Evolutionary conservation across 1,140 invertebrate species (phyloP).

Genomic region (Penaeus vannamei): DNA sequence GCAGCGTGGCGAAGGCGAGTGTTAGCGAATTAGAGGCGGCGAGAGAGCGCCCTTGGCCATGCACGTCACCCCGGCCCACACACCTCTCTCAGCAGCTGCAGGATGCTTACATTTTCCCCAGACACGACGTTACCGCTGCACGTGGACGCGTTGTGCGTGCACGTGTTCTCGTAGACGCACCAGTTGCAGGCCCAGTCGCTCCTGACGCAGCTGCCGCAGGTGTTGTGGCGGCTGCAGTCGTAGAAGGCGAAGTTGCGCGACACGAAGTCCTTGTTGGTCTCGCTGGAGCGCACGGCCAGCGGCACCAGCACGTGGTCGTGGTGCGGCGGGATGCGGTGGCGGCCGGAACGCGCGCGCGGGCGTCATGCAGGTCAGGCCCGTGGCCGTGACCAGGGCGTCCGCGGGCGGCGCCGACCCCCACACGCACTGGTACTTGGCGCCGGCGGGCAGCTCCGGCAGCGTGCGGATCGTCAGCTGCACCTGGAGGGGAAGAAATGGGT

Average conservation of each 20-base stretch:
- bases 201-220: slow-evolving; percentile 88
- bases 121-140: slow-evolving; percentile 88
- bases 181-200: slow-evolving; percentile 94
- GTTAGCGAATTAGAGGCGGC: neutral
- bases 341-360: slow-evolving; percentile 81
- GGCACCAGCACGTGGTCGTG: slow-evolving; percentile 91
- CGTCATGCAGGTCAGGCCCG: slow-evolving; percentile 88
- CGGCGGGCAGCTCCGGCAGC: slow-evolving; percentile 87
- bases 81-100: slow-evolving; percentile 69
- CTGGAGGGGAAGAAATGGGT: slow-evolving; percentile 71
- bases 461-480: slow-evolving; percentile 90
- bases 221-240: slow-evolving; percentile 90
- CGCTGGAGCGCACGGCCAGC: slow-evolving; percentile 91
- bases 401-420: slow-evolving; percentile 84
- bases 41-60: neutral
- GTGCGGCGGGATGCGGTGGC: slow-evolving; percentile 82
- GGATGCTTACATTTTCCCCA: slow-evolving; percentile 81
- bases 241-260: slow-evolving; percentile 94
- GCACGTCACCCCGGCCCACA: slow-evolving; percentile 58
- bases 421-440: slow-evolving; percentile 95
- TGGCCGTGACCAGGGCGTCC: slow-evolving; percentile 84
- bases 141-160: slow-evolving; percentile 87
- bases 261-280: slow-evolving; percentile 96
- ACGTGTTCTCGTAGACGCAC: slow-evolving; percentile 96
- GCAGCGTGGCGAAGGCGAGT: neutral